These are phyloP conservation scores for Mechanitis mazaeus DNA, from an alignment of 2,888 invertebrate species.

Conservation along the genomic window DNA sequence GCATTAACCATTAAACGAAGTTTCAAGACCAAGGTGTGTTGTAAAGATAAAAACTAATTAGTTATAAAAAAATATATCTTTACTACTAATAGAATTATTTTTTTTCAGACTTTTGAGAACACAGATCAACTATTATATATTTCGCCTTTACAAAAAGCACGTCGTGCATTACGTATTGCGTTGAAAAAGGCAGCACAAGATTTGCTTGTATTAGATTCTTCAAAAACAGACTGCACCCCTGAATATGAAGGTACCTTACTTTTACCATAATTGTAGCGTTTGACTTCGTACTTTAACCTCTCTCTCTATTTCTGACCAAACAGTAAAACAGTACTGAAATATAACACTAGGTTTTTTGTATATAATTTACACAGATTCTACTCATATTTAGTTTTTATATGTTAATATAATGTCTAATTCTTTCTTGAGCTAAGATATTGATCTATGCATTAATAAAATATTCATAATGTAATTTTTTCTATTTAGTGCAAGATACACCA, in stretches of 20 bases:
- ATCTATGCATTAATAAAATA: too few relatives aligned
- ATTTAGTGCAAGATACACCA: slow-evolving; percentile 43
- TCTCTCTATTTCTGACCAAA: too few relatives aligned
- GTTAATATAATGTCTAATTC: too few relatives aligned
- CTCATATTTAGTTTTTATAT: too few relatives aligned
- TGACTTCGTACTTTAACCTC: too few relatives aligned
- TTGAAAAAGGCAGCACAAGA: slow-evolving; percentile 64
- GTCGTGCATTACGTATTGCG: slow-evolving; percentile 58
- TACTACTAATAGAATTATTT: slow-evolving; percentile 42
- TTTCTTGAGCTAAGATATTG: too few relatives aligned
- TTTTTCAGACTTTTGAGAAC: slow-evolving; percentile 29
- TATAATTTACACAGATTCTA: too few relatives aligned
- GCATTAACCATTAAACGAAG: slow-evolving; percentile 59
- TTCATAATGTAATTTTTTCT: too few relatives aligned
- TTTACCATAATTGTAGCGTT: not conserved
- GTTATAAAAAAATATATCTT: too few relatives aligned
- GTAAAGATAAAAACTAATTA: not conserved
- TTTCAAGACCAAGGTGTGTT: slow-evolving; percentile 54
- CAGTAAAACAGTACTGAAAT: too few relatives aligned
- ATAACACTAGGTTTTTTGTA: too few relatives aligned
- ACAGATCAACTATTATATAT: slow-evolving; percentile 49
- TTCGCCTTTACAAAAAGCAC: slow-evolving; percentile 68
- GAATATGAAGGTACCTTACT: slow-evolving; percentile 25
- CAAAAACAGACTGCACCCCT: slow-evolving; percentile 46
- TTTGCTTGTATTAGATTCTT: slow-evolving; percentile 48